These are phyloP conservation scores for Rhizoglyphus robini DNA, from an alignment of 1,140 invertebrate genomes.

Conservation along the genomic window DNA sequence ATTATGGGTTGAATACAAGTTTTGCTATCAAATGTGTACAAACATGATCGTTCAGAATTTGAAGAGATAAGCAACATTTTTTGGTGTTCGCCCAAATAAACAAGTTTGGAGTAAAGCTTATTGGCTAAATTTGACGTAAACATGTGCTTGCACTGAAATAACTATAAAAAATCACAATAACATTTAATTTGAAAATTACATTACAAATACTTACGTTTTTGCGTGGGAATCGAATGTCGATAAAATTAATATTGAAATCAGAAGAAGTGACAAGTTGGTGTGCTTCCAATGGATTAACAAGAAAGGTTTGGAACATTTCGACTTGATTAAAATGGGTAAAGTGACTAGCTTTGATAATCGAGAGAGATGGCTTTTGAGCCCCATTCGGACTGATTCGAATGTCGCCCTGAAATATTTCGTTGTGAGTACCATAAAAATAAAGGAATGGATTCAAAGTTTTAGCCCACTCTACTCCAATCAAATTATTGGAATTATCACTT, in stretches of 20 bases:
- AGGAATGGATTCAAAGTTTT: slow-evolving; percentile 9
- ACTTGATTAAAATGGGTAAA: not conserved
- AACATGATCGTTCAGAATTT: slow-evolving; percentile 6
- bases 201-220: not conserved
- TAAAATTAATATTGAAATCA: slow-evolving; percentile 11
- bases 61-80: not conserved
- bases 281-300: not conserved
- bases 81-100: not conserved
- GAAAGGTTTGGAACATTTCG: slow-evolving; percentile 1
- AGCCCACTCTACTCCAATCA: not conserved
- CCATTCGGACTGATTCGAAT: not conserved
- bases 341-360: not conserved
- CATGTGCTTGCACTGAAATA: slow-evolving; percentile 14
- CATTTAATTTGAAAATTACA: not conserved
- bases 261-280: slow-evolving; percentile 6
- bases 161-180: not conserved
- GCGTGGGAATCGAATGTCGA: not conserved
- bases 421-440: slow-evolving; percentile 6
- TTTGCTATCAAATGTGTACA: not conserved
- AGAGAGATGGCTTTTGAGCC: not conserved
- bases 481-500: not conserved
- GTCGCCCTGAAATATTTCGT: not conserved
- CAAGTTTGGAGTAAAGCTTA: not conserved
- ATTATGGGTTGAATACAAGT: slow-evolving; percentile 1
- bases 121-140: not conserved